A percentile compares a stretch with the other conserved stretches of the same genome.
phyloP scores from a whole-genome alignment of 2,888 invertebrate species.

The Dasysyrphus tricinctus region DNA sequence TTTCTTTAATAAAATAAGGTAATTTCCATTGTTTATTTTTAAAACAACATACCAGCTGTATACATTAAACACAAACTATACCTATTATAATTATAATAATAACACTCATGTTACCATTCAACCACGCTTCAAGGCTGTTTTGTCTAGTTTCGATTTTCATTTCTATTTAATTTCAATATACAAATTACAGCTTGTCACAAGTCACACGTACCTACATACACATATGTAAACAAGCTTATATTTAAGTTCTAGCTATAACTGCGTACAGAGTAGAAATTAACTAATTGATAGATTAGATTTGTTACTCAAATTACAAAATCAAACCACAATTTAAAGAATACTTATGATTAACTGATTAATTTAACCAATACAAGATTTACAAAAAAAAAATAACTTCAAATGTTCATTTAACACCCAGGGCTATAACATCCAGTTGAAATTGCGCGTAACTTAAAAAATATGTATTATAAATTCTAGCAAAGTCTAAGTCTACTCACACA shows the following conservation, averaged over 20 bases:
- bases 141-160: not conserved
- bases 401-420: not conserved
- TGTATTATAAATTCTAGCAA: too few species aligned
- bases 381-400: not conserved
- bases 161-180: constrained; percentile 3
- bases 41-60: too few species aligned
- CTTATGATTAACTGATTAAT: not conserved
- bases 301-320: not conserved
- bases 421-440: not conserved
- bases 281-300: not conserved
- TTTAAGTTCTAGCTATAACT: not conserved
- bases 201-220: too few species aligned
- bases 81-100: not conserved
- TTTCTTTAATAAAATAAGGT: too few species aligned
- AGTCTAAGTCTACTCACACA: not conserved
- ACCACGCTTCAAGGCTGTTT: constrained; percentile 12
- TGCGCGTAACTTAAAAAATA: not conserved
- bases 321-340: not conserved
- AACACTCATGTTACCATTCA: constrained; percentile 5
- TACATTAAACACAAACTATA: too few species aligned
- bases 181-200: constrained; percentile 1
- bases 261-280: too few species aligned
- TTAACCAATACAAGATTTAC: not conserved
- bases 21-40: too few species aligned
- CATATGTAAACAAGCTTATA: not conserved